These are phyloP conservation scores for Cosmia trapezina DNA, from an alignment of 2,888 invertebrate genomes.

Conservation along the genomic window DNA sequence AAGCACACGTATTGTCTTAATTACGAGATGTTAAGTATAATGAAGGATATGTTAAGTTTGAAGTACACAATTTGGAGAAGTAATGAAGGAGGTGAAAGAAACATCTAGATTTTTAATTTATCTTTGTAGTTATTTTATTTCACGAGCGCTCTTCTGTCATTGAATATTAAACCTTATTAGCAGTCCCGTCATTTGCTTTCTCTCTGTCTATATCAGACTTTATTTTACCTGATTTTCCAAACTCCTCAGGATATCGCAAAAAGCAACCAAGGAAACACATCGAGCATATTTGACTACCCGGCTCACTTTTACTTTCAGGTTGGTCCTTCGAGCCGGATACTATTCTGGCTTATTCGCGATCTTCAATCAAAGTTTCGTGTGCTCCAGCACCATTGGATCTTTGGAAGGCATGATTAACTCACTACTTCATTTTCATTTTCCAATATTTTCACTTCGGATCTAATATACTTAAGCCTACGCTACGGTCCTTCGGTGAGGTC, in stretches of 20 bases:
- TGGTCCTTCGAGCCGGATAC: background rate
- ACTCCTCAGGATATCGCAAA: background rate
- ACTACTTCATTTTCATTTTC: background rate
- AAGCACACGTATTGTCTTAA: conserved; percentile 10
- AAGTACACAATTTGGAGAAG: background rate
- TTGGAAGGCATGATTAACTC: background rate
- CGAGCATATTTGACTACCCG: background rate
- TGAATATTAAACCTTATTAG: too few species aligned
- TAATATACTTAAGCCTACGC: background rate
- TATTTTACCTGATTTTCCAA: background rate
- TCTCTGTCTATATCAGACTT: background rate
- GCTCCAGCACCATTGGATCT: background rate
- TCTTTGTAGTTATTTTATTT: background rate
- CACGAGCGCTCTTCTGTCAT: too few species aligned
- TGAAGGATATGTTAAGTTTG: background rate
- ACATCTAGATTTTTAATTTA: background rate
- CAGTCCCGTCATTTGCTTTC: too few species aligned
- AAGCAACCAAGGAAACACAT: background rate
- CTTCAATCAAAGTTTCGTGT: too few species aligned
- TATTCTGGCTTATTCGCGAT: background rate
- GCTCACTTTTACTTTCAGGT: background rate
- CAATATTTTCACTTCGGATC: background rate
- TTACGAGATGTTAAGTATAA: conserved; percentile 16
- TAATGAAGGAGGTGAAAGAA: background rate
- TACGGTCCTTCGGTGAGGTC: too few species aligned